Evolutionary conservation across 2,113 vertebrate species (phyloP).

Genomic region (Sarotherodon lohbergeri): DNA sequence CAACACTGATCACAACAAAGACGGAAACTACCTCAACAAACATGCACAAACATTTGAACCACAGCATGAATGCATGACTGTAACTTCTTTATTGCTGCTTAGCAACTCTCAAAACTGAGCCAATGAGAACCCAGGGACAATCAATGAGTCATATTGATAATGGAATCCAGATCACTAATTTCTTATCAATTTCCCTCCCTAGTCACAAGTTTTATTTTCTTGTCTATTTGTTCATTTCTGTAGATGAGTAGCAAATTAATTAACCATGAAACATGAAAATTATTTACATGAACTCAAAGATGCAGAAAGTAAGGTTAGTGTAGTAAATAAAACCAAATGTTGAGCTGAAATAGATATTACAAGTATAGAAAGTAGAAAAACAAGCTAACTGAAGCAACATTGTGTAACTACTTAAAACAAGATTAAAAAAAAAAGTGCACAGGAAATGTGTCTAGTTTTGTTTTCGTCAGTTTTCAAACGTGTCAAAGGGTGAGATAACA

Average conservation of each 20-base stretch:
- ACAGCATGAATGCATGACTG: neutral
- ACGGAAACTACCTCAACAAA: accelerated
- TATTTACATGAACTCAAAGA: neutral
- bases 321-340: neutral
- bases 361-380: neutral
- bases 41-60: neutral
- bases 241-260: neutral
- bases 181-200: neutral
- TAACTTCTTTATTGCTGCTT: neutral
- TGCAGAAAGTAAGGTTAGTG: neutral
- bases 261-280: neutral
- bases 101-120: neutral
- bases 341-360: neutral
- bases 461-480: neutral
- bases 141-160: neutral
- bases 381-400: neutral
- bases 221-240: neutral
- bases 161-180: neutral
- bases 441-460: neutral
- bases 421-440: neutral
- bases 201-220: neutral
- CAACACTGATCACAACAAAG: neutral
- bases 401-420: neutral
- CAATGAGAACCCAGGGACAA: neutral
- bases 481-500: neutral